A percentile compares a stretch with the other conserved stretches of the same genome.
Conservation (phyloP, 2,113 vertebrate genomes). For the Colistium nudipinnis region DNA sequence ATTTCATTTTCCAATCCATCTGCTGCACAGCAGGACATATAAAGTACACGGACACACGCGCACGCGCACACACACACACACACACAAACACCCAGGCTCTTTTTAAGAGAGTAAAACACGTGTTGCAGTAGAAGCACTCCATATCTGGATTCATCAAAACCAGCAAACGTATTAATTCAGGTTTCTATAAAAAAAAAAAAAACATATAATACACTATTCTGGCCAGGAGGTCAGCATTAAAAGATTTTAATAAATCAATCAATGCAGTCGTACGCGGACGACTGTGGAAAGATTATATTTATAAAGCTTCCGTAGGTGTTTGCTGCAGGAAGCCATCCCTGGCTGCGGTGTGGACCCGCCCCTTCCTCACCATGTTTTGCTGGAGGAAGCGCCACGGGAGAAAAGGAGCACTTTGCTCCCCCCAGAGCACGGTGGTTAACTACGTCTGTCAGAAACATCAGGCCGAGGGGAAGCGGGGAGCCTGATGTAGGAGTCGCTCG, state of each 20-base stretch:
- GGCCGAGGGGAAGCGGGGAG: constrained; percentile 37
- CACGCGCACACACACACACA: too few species aligned
- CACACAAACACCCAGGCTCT: constrained; percentile 1
- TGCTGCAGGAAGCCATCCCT: constrained; percentile 4
- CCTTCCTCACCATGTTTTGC: constrained; percentile 16
- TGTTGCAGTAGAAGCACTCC: not conserved
- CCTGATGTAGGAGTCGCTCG: constrained; percentile 48
- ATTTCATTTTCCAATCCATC: too few species aligned
- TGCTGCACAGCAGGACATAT: too few species aligned
- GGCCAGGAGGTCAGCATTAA: not conserved
- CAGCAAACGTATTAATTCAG: not conserved
- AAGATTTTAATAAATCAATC: not conserved
- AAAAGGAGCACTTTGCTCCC: constrained; percentile 55
- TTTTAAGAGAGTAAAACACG: too few species aligned
- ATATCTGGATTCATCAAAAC: not conserved
- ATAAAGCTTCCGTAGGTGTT: not conserved
- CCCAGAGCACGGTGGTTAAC: constrained; percentile 43
- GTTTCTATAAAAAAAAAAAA: not conserved
- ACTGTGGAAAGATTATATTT: not conserved
- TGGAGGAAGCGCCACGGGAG: constrained; percentile 27
- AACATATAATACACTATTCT: not conserved
- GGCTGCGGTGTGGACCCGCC: not conserved
- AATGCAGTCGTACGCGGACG: not conserved
- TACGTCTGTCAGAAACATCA: constrained; percentile 57
- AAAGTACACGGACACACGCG: too few species aligned